A percentile compares a stretch with the other conserved stretches of the same genome.
Conservation (phyloP, 2,113 vertebrate species). For the Limnothrissa miodon region DNA sequence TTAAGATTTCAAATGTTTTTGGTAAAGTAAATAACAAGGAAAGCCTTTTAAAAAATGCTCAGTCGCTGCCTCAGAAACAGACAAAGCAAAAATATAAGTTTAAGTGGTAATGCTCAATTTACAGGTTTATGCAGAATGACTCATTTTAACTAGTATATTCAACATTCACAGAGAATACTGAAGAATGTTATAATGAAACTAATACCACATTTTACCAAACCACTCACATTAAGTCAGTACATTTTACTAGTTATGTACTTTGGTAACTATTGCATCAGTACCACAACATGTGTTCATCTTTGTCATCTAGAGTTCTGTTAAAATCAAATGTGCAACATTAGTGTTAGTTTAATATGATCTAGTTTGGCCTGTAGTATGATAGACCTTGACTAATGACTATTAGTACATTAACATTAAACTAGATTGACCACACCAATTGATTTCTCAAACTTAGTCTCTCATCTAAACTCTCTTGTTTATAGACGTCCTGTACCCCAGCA, state of each 20-base stretch:
- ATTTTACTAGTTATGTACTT: not conserved
- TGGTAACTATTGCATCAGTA: not conserved
- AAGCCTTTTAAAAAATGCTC: not conserved
- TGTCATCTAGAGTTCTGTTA: not conserved
- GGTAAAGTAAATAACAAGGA: not conserved
- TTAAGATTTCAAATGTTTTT: not conserved
- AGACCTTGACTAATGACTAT: not conserved
- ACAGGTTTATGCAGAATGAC: not conserved
- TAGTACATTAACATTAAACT: not conserved
- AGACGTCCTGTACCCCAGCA: not conserved
- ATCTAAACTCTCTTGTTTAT: not conserved
- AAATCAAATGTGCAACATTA: not conserved
- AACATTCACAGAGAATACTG: not conserved
- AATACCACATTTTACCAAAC: not conserved
- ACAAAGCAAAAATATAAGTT: not conserved
- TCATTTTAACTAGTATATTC: not conserved
- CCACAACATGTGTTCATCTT: not conserved
- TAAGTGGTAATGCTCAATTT: not conserved
- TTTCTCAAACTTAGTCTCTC: not conserved
- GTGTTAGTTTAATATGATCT: not conserved
- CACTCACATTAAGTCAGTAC: not conserved
- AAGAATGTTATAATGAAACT: not conserved
- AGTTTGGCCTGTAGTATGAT: not conserved
- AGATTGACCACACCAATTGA: not conserved
- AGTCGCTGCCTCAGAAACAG: not conserved